Evolutionary conservation across 1,140 invertebrate species (phyloP).

Genomic region (Philotrypesis tridentata): DNA sequence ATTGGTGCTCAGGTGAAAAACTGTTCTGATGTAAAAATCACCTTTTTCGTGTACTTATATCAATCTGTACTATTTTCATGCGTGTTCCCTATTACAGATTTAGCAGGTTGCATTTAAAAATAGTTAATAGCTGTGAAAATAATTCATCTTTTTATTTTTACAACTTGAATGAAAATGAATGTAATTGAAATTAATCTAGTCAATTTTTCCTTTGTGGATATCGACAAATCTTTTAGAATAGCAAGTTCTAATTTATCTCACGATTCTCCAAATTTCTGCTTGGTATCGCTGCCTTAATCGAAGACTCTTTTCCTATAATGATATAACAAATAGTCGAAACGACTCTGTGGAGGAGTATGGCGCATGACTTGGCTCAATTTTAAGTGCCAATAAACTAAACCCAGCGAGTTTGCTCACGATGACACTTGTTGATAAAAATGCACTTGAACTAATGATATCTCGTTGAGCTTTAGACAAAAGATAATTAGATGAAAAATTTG

Average conservation of each 20-base stretch:
- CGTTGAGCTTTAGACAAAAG: background rate
- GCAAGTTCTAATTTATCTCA: background rate
- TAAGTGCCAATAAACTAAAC: constrained; percentile 27
- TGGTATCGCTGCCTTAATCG: background rate
- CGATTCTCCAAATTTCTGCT: background rate
- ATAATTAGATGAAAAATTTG: background rate
- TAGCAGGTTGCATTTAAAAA: constrained; percentile 21
- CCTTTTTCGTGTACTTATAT: no score
- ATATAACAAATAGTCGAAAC: background rate
- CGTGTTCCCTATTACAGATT: no score
- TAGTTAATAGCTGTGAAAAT: background rate
- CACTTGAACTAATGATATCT: background rate
- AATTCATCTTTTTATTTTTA: background rate
- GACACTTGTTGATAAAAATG: constrained; percentile 3
- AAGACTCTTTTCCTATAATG: constrained; percentile 17
- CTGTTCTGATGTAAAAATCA: no score
- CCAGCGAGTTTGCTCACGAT: background rate
- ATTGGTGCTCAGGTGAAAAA: no score
- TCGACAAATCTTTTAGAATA: background rate
- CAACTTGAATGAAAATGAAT: background rate
- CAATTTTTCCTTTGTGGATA: background rate
- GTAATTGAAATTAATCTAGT: constrained; percentile 17
- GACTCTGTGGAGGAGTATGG: background rate
- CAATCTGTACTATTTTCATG: no score
- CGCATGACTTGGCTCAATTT: background rate